A percentile compares a stretch with the other conserved stretches of the same genome.
These are phyloP conservation scores for Ashinkailepas kermadecensis DNA, from an alignment of 2,888 invertebrate species.

Conservation along the genomic window DNA sequence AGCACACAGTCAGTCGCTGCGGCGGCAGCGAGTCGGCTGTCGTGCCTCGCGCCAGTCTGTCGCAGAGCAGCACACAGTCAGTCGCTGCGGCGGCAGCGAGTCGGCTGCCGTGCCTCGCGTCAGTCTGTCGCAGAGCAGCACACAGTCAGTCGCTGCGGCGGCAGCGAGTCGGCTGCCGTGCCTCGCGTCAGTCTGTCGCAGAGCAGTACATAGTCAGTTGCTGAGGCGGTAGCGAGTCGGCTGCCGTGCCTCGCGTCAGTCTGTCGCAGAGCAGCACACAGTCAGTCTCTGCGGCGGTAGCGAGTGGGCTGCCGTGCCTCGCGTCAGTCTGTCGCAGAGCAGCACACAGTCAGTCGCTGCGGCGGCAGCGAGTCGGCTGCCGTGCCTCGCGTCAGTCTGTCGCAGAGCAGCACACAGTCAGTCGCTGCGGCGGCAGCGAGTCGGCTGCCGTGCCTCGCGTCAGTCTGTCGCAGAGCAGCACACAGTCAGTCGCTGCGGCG, in stretches of 20 bases:
- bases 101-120: slow-evolving; percentile 50
- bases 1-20: slow-evolving; percentile 41
- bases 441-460: slow-evolving; percentile 50
- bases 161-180: slow-evolving; percentile 54
- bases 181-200: slow-evolving; percentile 39
- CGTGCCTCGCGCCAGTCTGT: slow-evolving; percentile 42
- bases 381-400: slow-evolving; percentile 42
- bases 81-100: slow-evolving; percentile 58
- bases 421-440: slow-evolving; percentile 58
- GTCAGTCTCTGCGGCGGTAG: slow-evolving; percentile 58
- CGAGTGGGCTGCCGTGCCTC: slow-evolving; percentile 51
- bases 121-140: neutral
- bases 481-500: slow-evolving; percentile 50
- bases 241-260: slow-evolving; percentile 47
- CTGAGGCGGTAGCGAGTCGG: slow-evolving; percentile 56
- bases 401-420: no score
- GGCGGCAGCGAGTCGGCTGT: slow-evolving; percentile 58
- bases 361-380: slow-evolving; percentile 58
- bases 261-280: neutral
- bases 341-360: slow-evolving; percentile 41
- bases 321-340: neutral
- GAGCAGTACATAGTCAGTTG: slow-evolving; percentile 45
- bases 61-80: no score
- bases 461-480: neutral
- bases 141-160: slow-evolving; percentile 50